Evolutionary conservation across 2,113 vertebrate species (phyloP), one percentile per base, ranked within the genome.

Genomic region (Gasterosteus nipponicus): DNA sequence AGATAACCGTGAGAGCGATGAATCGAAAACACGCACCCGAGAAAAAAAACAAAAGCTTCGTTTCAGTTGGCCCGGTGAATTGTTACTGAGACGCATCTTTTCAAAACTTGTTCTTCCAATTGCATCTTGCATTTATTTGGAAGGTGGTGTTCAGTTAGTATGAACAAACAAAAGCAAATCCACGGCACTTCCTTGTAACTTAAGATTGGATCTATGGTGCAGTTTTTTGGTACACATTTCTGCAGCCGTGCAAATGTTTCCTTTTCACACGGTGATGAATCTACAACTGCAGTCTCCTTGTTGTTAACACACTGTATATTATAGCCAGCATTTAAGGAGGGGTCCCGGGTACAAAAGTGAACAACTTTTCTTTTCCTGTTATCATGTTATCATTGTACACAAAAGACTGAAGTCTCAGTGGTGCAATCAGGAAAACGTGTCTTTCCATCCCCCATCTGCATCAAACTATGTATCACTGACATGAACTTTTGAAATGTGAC

Each of bases 71-170:
- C 29, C 33, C 5, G 3, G 15, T 35, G 42, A 74, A 63, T 14
- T 61, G 44, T 56, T 67, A 39, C 35, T 18, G 49, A 56, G 31
- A 9, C 1, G 0, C 7, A 5, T 49, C 22, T 58, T 26, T 56
- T 72, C 4, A 61, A 70, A 88, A 86, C 80, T 44, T 59, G 85
- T 84, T 89, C 54, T 75, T 73, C 85, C 59, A 44, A 65, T 29
- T 38, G 33, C 15, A 65, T 18, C 31, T 29, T 68, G 42, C 3
- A 19, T 7, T 4, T 5, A 35, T 47, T n/a, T 75, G 10, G 12
- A 56, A 41, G 39, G 1, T 15, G 3, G 7, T 51, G 49, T 76
- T 75, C 46, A 54, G 16, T 33, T 19, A 51, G 44, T 46, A 46
- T 1, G 19, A 63, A 19, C 35, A 29, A 54, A 46, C n/a, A 31